Evolutionary conservation across 2,113 vertebrate genomes (phyloP), one percentile per base, ranked within the genome.

Genomic region (Zosterops pallidus): DNA sequence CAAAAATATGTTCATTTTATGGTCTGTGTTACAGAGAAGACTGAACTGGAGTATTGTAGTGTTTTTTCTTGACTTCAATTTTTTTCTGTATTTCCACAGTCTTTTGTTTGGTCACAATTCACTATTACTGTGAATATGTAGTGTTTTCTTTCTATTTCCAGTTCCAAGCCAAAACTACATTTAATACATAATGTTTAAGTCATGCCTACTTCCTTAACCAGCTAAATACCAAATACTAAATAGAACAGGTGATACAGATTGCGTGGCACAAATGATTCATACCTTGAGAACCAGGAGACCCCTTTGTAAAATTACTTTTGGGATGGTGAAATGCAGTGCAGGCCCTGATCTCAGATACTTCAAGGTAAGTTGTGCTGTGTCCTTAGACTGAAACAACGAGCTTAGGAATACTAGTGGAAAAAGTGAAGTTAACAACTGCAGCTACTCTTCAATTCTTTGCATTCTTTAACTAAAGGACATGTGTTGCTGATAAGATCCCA

Each of bases 1-100:
- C 35, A 86, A 86, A 96, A 92, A 52, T 75, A 62, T 75, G 52
- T 85, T 84, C 47, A 31, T 86, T 86, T 94, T 78, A 63, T 68
- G 42, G 33, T 93, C 75, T 83, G 26, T 77, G 25, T 63, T 86
- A 70, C 1, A 52, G 50, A 46, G 41, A 44, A 70, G 55, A 31
- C 33, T 50, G 56, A 80, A 50, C 23, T 57, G 28, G 63, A 69
- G 15, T 19, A 71, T 37, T 47, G 21, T 9, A 18, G 39, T 31
- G 33, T 1, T 42, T 68, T 88, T 74, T 55, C 29, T 77, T 55
- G 3, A 77, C 22, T 68, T 88, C 5, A 6, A 0, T 13, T 63
- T 14, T 78, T 65, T 83, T 25, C 35, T 12, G 2, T 70, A 21
- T 77, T 76, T 72, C n/a, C 64, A 0, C n/a, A 60, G 6, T 39